phyloP scores from a whole-genome alignment of 2,113 vertebrate genomes.

The Apus apus region DNA sequence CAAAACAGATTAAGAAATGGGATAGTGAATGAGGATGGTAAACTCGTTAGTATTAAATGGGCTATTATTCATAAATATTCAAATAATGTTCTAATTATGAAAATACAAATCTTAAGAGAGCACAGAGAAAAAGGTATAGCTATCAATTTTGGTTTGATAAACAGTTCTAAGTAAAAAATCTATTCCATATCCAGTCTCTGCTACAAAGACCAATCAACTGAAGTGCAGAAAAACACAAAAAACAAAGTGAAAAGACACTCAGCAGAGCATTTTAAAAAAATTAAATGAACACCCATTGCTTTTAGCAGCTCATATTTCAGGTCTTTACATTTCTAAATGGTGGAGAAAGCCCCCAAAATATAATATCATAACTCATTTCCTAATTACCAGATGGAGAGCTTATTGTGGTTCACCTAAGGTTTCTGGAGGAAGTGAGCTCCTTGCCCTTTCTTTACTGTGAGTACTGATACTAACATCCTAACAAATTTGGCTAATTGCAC shows the following conservation, averaged over 20 bases:
- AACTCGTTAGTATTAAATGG: neutral
- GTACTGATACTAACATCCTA: rapidly evolving
- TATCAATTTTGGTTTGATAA: neutral
- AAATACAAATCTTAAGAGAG: neutral
- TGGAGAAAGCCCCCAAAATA: neutral
- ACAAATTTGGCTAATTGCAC: neutral
- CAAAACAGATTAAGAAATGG: neutral
- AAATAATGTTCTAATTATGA: neutral
- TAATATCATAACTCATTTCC: neutral
- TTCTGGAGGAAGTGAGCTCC: neutral
- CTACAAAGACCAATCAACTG: neutral
- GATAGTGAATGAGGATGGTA: neutral
- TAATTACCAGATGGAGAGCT: neutral
- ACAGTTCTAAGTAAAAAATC: neutral
- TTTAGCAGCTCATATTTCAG: neutral
- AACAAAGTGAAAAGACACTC: neutral
- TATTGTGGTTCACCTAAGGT: neutral
- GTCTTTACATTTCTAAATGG: neutral
- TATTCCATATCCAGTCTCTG: neutral
- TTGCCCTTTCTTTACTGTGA: neutral
- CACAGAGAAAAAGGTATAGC: neutral
- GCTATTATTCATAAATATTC: neutral
- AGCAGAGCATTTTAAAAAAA: neutral
- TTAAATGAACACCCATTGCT: neutral
- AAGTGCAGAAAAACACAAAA: neutral